A percentile compares a stretch with the other conserved stretches of the same genome.
Conservation (phyloP, 2,888 invertebrate species). For the Eupeodes luniger region DNA sequence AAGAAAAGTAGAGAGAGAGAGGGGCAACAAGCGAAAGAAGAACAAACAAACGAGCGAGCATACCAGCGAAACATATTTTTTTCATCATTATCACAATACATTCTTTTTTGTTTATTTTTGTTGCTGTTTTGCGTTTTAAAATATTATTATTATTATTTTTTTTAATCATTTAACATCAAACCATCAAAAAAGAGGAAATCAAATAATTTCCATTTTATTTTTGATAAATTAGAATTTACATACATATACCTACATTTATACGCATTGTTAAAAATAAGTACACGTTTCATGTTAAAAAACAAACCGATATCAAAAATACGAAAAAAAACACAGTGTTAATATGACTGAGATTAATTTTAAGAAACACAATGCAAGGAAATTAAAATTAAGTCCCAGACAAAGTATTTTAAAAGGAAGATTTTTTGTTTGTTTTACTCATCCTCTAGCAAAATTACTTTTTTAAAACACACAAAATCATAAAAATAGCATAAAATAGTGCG, state of each 20-base stretch:
- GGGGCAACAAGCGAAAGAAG: constrained; percentile 19
- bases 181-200: constrained; percentile 41
- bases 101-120: constrained; percentile 28
- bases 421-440: neutral
- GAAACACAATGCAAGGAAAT: constrained; percentile 50
- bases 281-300: constrained; percentile 46
- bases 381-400: constrained; percentile 6
- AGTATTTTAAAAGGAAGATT: neutral
- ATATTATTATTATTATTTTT: constrained; percentile 16
- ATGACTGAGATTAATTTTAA: constrained; percentile 45
- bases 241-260: constrained; percentile 24
- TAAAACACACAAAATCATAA: neutral
- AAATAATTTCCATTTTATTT: constrained; percentile 49
- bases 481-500: constrained; percentile 20
- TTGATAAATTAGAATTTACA: constrained; percentile 31
- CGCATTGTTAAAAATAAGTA: constrained; percentile 56
- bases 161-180: constrained; percentile 47
- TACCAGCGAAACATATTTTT: constrained; percentile 39
- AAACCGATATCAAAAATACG: neutral
- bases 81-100: constrained; percentile 32
- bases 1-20: neutral
- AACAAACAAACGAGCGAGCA: constrained; percentile 25
- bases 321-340: constrained; percentile 12
- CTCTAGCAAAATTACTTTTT: neutral
- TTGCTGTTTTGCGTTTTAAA: constrained; percentile 39